Base-by-base conservation (phyloP, 2,888 invertebrate genomes). In the Eristalis intricaria region DNA sequence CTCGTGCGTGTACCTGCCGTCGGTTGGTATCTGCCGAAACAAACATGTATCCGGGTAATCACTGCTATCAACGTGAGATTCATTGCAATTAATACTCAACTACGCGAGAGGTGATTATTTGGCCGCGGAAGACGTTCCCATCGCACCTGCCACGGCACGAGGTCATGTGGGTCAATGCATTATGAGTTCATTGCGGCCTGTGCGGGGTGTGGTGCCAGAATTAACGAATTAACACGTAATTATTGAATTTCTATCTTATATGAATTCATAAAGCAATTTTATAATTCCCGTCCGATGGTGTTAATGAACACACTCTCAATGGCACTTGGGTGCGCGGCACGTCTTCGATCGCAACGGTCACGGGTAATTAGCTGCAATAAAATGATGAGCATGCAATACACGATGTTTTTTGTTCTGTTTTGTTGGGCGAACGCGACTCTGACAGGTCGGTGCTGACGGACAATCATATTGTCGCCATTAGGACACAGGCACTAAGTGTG, bases 141-240 rank as follows among this genome's bases (percentile, higher is more conserved):
- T 50, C 50, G 50, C 50, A 50, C 50, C 50, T 50, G 50, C 19
- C 50, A 19, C 50, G 50, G 8, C 19, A 50, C 19, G 50, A 19
- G 50, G 50, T 50, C 50, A 19, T 19, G 50, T 19, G 50, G 50
- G 50, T 50, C 19, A 50, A 50, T 50, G 50, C 50, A 50, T 50
- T 19, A 50, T 19, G 50, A 50, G 19, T 4, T 8, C 50, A 8
- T 15, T 11, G 63, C 63, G 19, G 32, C 10, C 32, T 10, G 8
- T 10, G 23, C 19, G 58, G 58, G 29, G 63, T 19, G 50, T 60
- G 61, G 77, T 65, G 58, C 38, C 23, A 74, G 32, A 32, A 32
- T 32, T 10, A 32, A 32, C 32, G 32, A 69, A 74, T 82, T 82
- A 86, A 35, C 85, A 78, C 77, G 68, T 69, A 61, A 71, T 85